Evolutionary conservation across 2,888 invertebrate species (phyloP).

Genomic region (Dorcus hopei): DNA sequence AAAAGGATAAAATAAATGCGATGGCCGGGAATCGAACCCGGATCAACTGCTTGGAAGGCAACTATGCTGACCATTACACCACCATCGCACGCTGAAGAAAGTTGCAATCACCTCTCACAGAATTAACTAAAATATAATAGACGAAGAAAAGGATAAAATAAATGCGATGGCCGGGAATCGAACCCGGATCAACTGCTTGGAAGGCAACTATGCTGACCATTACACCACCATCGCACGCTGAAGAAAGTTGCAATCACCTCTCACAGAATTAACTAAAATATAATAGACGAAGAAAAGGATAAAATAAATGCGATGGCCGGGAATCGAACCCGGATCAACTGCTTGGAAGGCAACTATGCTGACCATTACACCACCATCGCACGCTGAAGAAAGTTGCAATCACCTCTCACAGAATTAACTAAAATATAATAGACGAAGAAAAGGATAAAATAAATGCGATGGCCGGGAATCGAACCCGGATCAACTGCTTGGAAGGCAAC

Average conservation of each 20-base stretch:
- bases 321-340: conserved; percentile 53
- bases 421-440: too few relatives aligned
- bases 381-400: too few relatives aligned
- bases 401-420: too few relatives aligned
- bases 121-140: too few relatives aligned
- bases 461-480: conserved; percentile 53
- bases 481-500: conserved; percentile 53
- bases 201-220: conserved; percentile 53
- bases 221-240: conserved; percentile 48
- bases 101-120: too few relatives aligned
- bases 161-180: conserved; percentile 52
- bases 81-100: conserved; percentile 40
- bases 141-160: too few relatives aligned
- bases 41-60: conserved; percentile 53
- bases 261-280: too few relatives aligned
- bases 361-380: conserved; percentile 52
- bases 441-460: conserved; percentile 36
- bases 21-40: conserved; percentile 53
- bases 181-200: conserved; percentile 53
- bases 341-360: conserved; percentile 53
- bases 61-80: conserved; percentile 52
- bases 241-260: too few relatives aligned
- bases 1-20: conserved; percentile 31
- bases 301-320: conserved; percentile 46
- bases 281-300: too few relatives aligned